These are phyloP conservation scores for Gymnarchus niloticus DNA, from an alignment of 2,113 vertebrate genomes.

Conservation along the genomic window DNA sequence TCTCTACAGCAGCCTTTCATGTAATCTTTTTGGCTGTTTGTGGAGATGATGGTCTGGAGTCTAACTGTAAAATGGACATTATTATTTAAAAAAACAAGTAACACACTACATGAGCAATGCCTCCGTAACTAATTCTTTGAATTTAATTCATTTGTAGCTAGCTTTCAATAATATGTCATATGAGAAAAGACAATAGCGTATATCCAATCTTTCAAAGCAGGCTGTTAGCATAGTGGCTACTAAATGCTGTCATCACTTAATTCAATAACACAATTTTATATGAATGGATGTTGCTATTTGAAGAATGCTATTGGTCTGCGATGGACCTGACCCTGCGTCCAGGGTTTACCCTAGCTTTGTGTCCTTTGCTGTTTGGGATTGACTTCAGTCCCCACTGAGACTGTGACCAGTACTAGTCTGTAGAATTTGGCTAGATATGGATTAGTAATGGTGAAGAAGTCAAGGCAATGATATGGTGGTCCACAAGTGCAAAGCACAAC, in stretches of 20 bases:
- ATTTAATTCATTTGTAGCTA: slow-evolving; percentile 4
- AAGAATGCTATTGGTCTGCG: neutral
- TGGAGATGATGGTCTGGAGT: neutral
- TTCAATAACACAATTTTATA: too few species aligned
- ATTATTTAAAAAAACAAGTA: neutral
- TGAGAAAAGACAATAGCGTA: neutral
- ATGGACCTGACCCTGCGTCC: too few species aligned
- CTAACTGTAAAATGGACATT: neutral
- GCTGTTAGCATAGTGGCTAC: neutral
- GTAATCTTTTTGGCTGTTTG: neutral
- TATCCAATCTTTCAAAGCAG: too few species aligned
- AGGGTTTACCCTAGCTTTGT: too few species aligned
- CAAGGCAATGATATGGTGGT: too few species aligned
- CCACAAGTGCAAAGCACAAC: too few species aligned
- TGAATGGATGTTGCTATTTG: neutral
- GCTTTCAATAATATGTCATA: neutral
- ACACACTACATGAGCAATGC: neutral
- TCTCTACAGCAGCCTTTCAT: neutral
- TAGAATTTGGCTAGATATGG: too few species aligned
- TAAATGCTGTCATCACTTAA: neutral
- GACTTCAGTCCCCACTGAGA: too few species aligned
- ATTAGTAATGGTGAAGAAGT: too few species aligned
- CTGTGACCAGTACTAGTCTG: too few species aligned
- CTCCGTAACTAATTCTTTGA: neutral
- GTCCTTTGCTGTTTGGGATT: too few species aligned